phyloP scores from a whole-genome alignment of 1,140 invertebrate genomes.

The Philotrypesis tridentata region DNA sequence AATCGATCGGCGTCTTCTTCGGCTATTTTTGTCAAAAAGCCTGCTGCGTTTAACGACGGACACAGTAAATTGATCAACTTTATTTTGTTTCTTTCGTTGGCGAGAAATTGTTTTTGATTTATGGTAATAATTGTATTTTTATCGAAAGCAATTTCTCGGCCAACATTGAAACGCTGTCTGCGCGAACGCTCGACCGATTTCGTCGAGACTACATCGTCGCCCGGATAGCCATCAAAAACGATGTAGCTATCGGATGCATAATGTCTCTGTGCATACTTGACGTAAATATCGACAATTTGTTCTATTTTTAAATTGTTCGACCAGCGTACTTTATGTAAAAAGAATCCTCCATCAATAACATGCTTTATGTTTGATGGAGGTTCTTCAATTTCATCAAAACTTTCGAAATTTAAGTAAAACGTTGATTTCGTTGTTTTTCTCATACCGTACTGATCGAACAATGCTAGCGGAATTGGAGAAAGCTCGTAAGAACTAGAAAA shows the following conservation, averaged over 20 bases:
- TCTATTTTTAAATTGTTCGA: neutral
- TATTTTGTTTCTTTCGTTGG: conserved; percentile 39
- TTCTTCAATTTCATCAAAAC: neutral
- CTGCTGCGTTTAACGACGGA: conserved; percentile 1
- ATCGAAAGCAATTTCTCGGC: conserved; percentile 34
- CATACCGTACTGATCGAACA: conserved; percentile 54
- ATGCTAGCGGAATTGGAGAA: conserved; percentile 51
- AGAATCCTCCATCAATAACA: conserved; percentile 51
- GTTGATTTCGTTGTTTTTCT: conserved; percentile 51
- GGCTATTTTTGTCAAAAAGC: conserved; percentile 14
- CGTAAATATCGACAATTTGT: neutral
- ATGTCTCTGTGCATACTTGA: conserved; percentile 24
- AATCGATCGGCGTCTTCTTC: conserved; percentile 25
- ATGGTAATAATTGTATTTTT: conserved; percentile 23
- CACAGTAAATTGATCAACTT: conserved; percentile 31
- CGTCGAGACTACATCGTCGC: neutral
- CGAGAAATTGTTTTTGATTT: conserved; percentile 34
- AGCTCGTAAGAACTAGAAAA: conserved; percentile 54
- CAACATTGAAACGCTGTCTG: conserved; percentile 17
- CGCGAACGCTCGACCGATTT: conserved; percentile 17
- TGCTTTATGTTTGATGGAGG: conserved; percentile 1
- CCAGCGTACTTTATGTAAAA: conserved; percentile 48
- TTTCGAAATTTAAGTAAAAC: conserved; percentile 49
- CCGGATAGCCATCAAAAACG: conserved; percentile 39
- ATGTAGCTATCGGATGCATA: neutral